Base-by-base conservation (phyloP, 2,797 vertebrate species). In the Eleutherodactylus coqui region DNA sequence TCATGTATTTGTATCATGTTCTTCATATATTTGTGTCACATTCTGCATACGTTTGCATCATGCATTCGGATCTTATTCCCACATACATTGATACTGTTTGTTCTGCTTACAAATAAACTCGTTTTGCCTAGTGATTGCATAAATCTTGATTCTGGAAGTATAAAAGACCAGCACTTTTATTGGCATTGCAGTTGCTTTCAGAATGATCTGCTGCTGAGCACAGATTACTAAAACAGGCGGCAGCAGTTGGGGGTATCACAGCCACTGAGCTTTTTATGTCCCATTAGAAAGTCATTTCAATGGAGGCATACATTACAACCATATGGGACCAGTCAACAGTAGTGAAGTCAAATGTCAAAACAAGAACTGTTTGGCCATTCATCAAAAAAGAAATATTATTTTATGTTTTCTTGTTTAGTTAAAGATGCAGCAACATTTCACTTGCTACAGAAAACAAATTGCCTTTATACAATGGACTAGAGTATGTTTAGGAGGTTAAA, bases 321-420 rank as follows among this genome's bases (percentile, higher is more conserved):
- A 91, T 92, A 92, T 93, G 93, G 91, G 84, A 88, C 34, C 55
- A 80, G 64, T 79, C 88, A 85, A 89, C 73, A 84, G 27, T 80
- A 70, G 36, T 88, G 72, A 84, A 87, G 89, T 89, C 90, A 92
- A 90, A 92, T 90, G 90, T 91, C 90, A 85, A 73, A 78, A 5
- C 0, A 60, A 87, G 87, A 88, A 53, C 49, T 79, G 16, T 55
- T 51, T 75, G 41, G 67, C 11, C 43, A 84, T 87, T 78, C 70
- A 60, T 60, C 51, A 84, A 60, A 55, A 19, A 38, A 16, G 9
- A 55, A 41, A 32, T 79, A 62, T 47, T 4, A 4, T 88, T 89
- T 36, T 32, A 79, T 41, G 1, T 81, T 49, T 67, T 34, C 36
- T 72, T 78, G 24, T 38, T 41, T 55, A 77, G 32, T 58, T 55